Evolutionary conservation across 2,888 invertebrate genomes (phyloP), one percentile per base, ranked within the genome.

Genomic region (Leptura quadrifasciata): DNA sequence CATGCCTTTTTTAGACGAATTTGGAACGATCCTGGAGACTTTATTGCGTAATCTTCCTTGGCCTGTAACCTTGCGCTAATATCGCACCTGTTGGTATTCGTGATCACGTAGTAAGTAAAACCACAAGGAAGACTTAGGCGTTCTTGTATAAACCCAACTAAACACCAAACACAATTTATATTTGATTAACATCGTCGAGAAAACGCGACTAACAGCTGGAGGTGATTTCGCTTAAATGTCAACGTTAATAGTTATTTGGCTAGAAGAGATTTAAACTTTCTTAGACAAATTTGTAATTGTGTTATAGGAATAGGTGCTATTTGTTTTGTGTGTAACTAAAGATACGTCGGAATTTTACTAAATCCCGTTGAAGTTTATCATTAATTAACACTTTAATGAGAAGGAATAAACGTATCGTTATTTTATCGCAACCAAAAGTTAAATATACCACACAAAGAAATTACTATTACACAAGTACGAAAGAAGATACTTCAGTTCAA

Each of bases 191-290:
- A 47, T 47, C 47, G 47, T 5, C n/a, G 47, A 47, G 47, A 47
- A 47, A 47, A 47, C n/a, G 47, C 1, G n/a, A 47, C n/a, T n/a
- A 47, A 47, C 47, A 47, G 47, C 47, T 47, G 47, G 47, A n/a
- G 15, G 47, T n/a, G 47, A 47, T 47, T 47, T 47, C 12, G n/a
- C 47, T 47, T 47, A 47, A n/a, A 47, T 47, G 47, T 47, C 47
- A 47, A 47, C n/a, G 47, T 47, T 47, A 47, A 47, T 47, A 47
- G 47, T n/a, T 47, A 47, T n/a, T 15, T 47, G n/a, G 47, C 47
- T 47, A n/a, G n/a, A 47, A n/a, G n/a, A 47, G 47, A 15, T n/a
- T 47, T n/a, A 47, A n/a, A 15, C 12, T 47, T n/a, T 47, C 47
- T 47, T 47, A 15, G n/a, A 47, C n/a, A 15, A 47, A n/a, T 47